A percentile compares a stretch with the other conserved stretches of the same genome.
These are phyloP conservation scores for Cheilosia grossa DNA, from an alignment of 2,888 invertebrate species.

Conservation along the genomic window DNA sequence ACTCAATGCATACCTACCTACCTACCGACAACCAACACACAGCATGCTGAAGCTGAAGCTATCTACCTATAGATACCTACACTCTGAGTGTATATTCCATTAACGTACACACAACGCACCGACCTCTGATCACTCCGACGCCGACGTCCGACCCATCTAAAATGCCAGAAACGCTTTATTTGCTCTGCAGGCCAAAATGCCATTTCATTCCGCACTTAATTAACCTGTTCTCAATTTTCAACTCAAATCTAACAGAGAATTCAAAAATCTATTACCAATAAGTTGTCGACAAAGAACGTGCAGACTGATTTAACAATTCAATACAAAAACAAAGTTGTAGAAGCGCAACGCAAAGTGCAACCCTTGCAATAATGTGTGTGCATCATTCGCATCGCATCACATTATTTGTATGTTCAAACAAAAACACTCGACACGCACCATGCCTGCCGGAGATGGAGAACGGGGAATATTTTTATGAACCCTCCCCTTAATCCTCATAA, in stretches of 20 bases:
- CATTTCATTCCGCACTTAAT: conserved; percentile 74
- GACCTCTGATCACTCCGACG: neutral
- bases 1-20: conserved; percentile 21
- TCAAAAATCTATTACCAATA: conserved; percentile 72
- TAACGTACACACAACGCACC: conserved; percentile 1
- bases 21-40: neutral
- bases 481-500: conserved; percentile 67
- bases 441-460: conserved; percentile 32
- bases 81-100: too few species aligned
- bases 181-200: conserved; percentile 66
- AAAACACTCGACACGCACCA: conserved; percentile 49
- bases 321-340: conserved; percentile 55
- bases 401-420: conserved; percentile 27
- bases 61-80: neutral
- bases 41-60: neutral
- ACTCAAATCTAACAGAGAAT: conserved; percentile 74
- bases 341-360: conserved; percentile 1
- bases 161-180: conserved; percentile 72
- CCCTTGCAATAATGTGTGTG: conserved; percentile 54
- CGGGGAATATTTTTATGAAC: conserved; percentile 57
- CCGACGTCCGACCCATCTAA: conserved; percentile 12
- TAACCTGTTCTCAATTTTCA: conserved; percentile 75
- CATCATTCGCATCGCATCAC: conserved; percentile 24
- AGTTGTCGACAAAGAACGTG: conserved; percentile 74
- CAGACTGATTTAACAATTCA: conserved; percentile 73